These are phyloP conservation scores for Sternotherus odoratus DNA, from an alignment of 2,797 vertebrate genomes.

Conservation along the genomic window DNA sequence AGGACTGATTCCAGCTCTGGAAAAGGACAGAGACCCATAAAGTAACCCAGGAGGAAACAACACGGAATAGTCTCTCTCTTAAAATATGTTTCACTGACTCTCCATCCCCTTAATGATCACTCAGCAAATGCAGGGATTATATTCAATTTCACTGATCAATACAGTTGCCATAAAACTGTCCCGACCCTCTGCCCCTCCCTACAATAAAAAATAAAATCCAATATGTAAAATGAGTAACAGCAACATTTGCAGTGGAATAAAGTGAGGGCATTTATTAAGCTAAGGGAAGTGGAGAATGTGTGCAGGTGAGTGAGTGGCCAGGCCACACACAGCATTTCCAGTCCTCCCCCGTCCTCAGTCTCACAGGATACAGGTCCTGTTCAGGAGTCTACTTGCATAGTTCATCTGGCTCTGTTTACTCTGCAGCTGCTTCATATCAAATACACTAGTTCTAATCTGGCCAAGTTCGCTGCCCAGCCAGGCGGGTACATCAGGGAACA, in stretches of 20 bases:
- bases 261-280: background rate
- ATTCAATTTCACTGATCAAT: conserved; percentile 81
- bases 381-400: rapidly evolving
- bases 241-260: background rate
- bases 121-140: conserved; percentile 75
- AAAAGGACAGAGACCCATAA: background rate
- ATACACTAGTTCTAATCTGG: rapidly evolving
- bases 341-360: background rate
- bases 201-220: conserved; percentile 77
- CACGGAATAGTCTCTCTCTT: conserved; percentile 45
- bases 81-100: conserved; percentile 38
- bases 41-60: conserved; percentile 5
- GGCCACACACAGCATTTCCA: rapidly evolving
- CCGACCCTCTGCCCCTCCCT: conserved; percentile 76
- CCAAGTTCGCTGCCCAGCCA: background rate
- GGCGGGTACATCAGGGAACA: rapidly evolving
- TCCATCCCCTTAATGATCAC: conserved; percentile 72
- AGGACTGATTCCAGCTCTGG: background rate
- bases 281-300: background rate
- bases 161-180: conserved; percentile 73
- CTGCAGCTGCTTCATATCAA: rapidly evolving
- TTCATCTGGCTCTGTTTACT: rapidly evolving
- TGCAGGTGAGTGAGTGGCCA: background rate
- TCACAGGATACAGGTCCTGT: rapidly evolving
- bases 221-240: conserved; percentile 55